phyloP scores from a whole-genome alignment of 92 coral and sea anemone genomes.

The Pocillopora grandis region DNA sequence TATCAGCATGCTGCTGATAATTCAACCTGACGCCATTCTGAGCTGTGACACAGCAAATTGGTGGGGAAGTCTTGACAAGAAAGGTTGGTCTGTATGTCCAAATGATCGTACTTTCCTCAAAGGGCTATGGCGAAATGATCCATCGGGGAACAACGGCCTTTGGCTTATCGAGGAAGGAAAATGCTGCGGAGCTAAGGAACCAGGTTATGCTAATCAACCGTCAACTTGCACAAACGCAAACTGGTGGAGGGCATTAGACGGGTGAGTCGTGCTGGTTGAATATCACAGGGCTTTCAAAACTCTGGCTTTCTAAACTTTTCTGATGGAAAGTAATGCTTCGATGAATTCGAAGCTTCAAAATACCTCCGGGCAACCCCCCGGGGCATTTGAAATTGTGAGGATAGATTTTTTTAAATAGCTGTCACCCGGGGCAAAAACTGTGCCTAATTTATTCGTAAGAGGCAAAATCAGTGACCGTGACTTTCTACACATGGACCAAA shows the following conservation, averaged over 20 bases:
- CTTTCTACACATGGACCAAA: no score
- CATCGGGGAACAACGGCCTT: not conserved
- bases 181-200: not conserved
- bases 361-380: no score
- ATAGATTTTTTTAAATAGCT: no score
- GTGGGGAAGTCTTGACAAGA: not conserved
- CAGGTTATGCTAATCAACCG: not conserved
- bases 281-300: no score
- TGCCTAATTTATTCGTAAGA: no score
- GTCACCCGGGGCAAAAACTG: no score
- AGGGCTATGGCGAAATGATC: not conserved
- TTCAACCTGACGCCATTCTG: not conserved
- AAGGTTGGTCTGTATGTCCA: slow-evolving; percentile 1
- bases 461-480: no score
- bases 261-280: not conserved
- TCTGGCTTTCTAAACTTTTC: no score
- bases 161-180: not conserved
- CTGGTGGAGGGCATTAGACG: not conserved
- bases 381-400: no score
- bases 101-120: not conserved
- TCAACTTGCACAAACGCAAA: not conserved
- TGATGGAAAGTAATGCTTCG: no score
- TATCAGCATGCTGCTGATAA: not conserved
- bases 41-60: not conserved
- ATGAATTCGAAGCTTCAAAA: no score